phyloP scores from a whole-genome alignment of 1,140 invertebrate species.

The Halyomorpha halys region DNA sequence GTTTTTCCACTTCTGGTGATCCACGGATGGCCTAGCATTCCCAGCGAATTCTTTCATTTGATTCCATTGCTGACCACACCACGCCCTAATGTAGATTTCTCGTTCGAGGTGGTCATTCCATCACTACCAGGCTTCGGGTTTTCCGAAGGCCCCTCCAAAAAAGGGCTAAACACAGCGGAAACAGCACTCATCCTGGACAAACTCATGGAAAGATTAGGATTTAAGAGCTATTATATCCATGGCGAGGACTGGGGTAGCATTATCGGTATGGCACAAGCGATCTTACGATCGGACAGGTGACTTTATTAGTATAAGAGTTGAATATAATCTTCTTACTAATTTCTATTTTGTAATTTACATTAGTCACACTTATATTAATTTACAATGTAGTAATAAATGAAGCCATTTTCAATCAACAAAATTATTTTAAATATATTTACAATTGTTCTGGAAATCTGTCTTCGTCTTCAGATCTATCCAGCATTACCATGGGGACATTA shows the following conservation, averaged over 20 bases:
- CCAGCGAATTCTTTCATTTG: slow-evolving; percentile 74
- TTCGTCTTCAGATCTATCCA: too few relatives aligned
- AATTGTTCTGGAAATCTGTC: too few relatives aligned
- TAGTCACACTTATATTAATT: too few relatives aligned
- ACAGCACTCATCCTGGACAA: slow-evolving; percentile 64
- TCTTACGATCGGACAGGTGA: not conserved
- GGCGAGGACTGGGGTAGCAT: not conserved
- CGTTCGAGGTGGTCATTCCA: slow-evolving; percentile 67
- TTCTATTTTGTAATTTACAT: too few relatives aligned
- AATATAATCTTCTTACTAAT: too few relatives aligned
- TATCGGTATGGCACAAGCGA: not conserved
- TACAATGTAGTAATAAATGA: too few relatives aligned
- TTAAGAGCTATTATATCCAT: not conserved
- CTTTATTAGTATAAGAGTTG: not conserved
- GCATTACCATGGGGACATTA: too few relatives aligned
- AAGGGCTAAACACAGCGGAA: slow-evolving; percentile 50
- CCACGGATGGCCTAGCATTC: slow-evolving; percentile 85
- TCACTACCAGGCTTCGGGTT: slow-evolving; percentile 78
- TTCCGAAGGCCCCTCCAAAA: slow-evolving; percentile 53
- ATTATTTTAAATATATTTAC: too few relatives aligned
- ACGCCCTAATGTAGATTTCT: slow-evolving; percentile 47
- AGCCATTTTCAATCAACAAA: too few relatives aligned
- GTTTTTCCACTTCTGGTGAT: slow-evolving; percentile 51
- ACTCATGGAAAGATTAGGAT: slow-evolving; percentile 49
- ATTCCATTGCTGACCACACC: slow-evolving; percentile 56